These are phyloP conservation scores for Metridium senile DNA, from an alignment of 92 coral and sea anemone species.

Conservation along the genomic window DNA sequence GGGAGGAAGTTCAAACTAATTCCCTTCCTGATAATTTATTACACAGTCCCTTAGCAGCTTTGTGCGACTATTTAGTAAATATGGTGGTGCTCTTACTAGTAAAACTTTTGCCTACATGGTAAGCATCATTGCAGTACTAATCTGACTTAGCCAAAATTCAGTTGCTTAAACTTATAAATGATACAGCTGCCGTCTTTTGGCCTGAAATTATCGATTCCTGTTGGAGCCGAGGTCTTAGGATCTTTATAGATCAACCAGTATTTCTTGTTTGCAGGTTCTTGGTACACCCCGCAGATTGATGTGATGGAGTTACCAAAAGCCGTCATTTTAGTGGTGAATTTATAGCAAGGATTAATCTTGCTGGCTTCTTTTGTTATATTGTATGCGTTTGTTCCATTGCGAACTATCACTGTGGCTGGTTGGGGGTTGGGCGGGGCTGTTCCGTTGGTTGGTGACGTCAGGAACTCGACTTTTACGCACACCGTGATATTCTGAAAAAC, in stretches of 20 bases:
- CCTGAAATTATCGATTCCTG: conserved; percentile 71
- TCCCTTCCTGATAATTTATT: too few species aligned
- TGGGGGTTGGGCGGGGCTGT: conserved; percentile 31
- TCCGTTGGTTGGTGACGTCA: conserved; percentile 20
- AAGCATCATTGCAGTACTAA: not conserved
- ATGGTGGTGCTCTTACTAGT: too few species aligned
- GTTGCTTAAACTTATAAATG: conserved; percentile 65
- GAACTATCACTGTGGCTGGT: conserved; percentile 30
- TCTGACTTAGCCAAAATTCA: conserved; percentile 23
- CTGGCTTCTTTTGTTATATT: conserved; percentile 59
- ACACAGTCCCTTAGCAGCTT: too few species aligned
- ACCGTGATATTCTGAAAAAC: conserved; percentile 66
- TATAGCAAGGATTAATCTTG: conserved; percentile 52
- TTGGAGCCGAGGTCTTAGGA: conserved; percentile 35
- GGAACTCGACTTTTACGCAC: conserved; percentile 60
- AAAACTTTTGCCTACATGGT: too few species aligned
- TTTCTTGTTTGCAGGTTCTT: conserved; percentile 25
- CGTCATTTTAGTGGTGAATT: conserved; percentile 30
- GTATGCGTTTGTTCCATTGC: conserved; percentile 60
- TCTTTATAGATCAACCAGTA: conserved; percentile 74
- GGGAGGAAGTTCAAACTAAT: too few species aligned
- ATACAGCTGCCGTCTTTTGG: conserved; percentile 68
- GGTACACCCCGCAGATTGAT: conserved; percentile 58
- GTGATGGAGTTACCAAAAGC: conserved; percentile 53
- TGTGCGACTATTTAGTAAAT: too few species aligned